Evolutionary conservation across 2,113 vertebrate species (phyloP).

Genomic region (Ciconia boyciana): DNA sequence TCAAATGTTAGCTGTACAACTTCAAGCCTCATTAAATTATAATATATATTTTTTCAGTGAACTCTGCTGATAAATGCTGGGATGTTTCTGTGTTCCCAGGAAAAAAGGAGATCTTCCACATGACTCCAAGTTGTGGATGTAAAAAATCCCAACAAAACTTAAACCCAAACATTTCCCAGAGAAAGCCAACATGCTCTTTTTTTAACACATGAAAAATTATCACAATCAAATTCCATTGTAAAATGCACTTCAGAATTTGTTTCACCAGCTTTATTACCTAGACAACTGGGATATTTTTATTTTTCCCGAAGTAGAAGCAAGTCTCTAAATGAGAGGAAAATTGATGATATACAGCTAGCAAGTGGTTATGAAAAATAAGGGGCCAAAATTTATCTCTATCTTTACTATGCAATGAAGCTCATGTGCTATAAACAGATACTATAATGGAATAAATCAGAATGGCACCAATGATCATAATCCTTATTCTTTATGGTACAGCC

Average conservation of each 20-base stretch:
- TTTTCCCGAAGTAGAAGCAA: neutral
- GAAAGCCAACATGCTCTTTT: neutral
- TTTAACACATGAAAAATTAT: constrained; percentile 36
- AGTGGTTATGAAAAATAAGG: neutral
- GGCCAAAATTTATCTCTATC: constrained; percentile 13
- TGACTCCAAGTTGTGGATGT: neutral
- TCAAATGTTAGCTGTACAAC: neutral
- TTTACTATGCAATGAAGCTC: neutral
- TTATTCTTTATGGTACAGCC: neutral
- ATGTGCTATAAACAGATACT: neutral
- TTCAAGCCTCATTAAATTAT: neutral
- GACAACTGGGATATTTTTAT: neutral
- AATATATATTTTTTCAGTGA: neutral
- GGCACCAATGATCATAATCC: neutral
- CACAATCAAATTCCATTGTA: constrained; percentile 29
- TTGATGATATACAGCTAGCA: constrained; percentile 5
- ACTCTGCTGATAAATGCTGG: neutral
- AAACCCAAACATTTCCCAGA: neutral
- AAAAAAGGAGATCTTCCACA: neutral
- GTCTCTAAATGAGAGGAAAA: neutral
- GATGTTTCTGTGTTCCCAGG: neutral
- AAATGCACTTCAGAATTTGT: neutral
- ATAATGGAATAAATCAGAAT: constrained; percentile 4
- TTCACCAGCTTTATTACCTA: constrained; percentile 16
- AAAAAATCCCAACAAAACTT: neutral